Conservation (phyloP, 2,888 invertebrate species). For the Liposcelis brunnea region DNA sequence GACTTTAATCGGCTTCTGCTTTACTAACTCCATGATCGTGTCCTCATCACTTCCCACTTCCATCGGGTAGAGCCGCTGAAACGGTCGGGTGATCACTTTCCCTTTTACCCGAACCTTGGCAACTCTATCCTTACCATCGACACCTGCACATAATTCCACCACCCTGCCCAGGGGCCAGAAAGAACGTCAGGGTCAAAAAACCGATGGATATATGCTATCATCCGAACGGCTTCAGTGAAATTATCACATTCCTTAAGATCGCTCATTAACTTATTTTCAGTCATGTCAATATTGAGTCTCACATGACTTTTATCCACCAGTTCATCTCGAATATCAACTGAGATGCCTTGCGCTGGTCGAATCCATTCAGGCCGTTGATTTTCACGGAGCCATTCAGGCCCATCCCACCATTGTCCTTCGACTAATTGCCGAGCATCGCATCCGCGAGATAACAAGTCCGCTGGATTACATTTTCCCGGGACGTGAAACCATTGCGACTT, state of each 20-base stretch:
- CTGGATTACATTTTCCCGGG: not conserved
- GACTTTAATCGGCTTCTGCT: too few relatives aligned
- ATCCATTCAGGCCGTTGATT: too few relatives aligned
- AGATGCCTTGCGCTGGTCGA: too few relatives aligned
- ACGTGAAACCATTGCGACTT: not conserved
- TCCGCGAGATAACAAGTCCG: not conserved
- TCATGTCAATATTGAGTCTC: too few relatives aligned
- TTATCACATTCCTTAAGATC: too few relatives aligned
- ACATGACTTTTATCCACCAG: too few relatives aligned
- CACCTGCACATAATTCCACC: not conserved
- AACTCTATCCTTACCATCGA: not conserved
- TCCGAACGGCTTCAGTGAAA: too few relatives aligned
- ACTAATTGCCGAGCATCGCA: not conserved
- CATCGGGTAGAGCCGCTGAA: not conserved
- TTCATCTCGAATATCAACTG: too few relatives aligned
- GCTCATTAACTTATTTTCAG: too few relatives aligned
- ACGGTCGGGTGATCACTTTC: not conserved
- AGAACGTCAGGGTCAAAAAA: too few relatives aligned
- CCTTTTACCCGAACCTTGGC: not conserved
- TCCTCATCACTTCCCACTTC: not conserved
- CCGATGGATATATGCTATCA: too few relatives aligned
- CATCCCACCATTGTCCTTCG: not conserved
- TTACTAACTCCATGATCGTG: not conserved
- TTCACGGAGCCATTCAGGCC: slow-evolving; percentile 1
- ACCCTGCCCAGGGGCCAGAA: not conserved